Evolutionary conservation across 2,797 vertebrate species (phyloP).

Genomic region (Rhincodon typus): DNA sequence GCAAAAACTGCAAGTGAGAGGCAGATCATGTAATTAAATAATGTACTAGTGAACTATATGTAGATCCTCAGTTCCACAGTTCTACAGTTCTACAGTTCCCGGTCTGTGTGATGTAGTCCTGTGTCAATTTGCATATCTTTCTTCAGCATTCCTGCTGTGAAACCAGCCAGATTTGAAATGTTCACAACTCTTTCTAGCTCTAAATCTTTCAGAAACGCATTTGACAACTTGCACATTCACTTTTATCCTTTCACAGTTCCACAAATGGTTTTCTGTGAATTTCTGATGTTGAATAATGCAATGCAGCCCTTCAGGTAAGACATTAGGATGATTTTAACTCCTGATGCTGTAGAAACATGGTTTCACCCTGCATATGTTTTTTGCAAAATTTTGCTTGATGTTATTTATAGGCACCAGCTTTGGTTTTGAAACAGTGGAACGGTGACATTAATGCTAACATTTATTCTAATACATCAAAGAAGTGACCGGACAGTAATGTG

Average conservation of each 20-base stretch:
- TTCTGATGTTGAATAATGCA: conserved; percentile 4
- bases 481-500: neutral
- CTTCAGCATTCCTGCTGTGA: neutral
- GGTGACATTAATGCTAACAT: neutral
- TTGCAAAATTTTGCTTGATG: neutral
- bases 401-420: neutral
- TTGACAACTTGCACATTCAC: conserved; percentile 22
- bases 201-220: neutral
- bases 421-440: neutral
- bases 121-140: neutral
- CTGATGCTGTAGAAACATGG: neutral
- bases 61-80: neutral
- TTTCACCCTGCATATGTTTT: neutral
- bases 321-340: neutral
- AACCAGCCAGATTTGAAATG: neutral
- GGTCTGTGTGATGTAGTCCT: neutral
- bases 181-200: neutral
- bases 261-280: neutral
- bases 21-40: neutral
- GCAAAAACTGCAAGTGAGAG: neutral
- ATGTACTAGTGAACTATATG: neutral
- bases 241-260: neutral
- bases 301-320: neutral
- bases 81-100: neutral
- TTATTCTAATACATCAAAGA: neutral